Conservation (phyloP, 2,113 vertebrate genomes). For the Sialia sialis region DNA sequence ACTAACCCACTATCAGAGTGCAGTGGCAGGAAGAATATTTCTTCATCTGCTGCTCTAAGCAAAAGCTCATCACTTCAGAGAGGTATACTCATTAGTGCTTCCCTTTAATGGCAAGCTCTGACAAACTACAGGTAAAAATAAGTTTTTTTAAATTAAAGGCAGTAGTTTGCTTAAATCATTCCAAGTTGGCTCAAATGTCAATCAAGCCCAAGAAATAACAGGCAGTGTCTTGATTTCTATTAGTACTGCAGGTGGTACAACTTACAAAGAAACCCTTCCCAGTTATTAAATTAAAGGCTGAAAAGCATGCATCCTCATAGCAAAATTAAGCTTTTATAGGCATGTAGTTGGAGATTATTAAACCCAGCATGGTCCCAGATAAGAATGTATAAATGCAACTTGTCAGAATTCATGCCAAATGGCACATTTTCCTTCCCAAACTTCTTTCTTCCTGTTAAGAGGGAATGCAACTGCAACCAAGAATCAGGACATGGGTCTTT, state of each 20-base stretch:
- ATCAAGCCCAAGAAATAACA: slow-evolving; percentile 56
- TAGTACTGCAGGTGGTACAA: slow-evolving; percentile 62
- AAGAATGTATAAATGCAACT: slow-evolving; percentile 30
- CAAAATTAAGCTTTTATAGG: slow-evolving; percentile 61
- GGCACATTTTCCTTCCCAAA: background rate
- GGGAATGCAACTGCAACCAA: background rate
- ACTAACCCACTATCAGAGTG: background rate
- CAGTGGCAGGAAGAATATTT: background rate
- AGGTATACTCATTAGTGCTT: background rate
- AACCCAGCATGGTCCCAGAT: slow-evolving; percentile 53
- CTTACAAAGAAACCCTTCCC: slow-evolving; percentile 51
- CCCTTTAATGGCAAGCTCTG: slow-evolving; percentile 31
- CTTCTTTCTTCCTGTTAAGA: background rate
- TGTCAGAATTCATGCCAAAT: slow-evolving; percentile 44
- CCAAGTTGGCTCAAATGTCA: slow-evolving; percentile 43
- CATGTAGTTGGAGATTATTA: slow-evolving; percentile 62
- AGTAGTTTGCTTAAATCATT: slow-evolving; percentile 22
- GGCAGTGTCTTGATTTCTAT: slow-evolving; percentile 56
- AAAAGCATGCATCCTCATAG: slow-evolving; percentile 54
- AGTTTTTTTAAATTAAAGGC: background rate
- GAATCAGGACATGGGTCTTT: background rate
- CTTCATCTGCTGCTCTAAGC: slow-evolving; percentile 13
- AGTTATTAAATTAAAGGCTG: slow-evolving; percentile 66
- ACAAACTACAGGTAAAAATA: slow-evolving; percentile 51
- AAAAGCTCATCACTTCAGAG: background rate